Evolutionary conservation across 2,113 vertebrate species (phyloP), one percentile per base, ranked within the genome.

Genomic region (Meriones unguiculatus): DNA sequence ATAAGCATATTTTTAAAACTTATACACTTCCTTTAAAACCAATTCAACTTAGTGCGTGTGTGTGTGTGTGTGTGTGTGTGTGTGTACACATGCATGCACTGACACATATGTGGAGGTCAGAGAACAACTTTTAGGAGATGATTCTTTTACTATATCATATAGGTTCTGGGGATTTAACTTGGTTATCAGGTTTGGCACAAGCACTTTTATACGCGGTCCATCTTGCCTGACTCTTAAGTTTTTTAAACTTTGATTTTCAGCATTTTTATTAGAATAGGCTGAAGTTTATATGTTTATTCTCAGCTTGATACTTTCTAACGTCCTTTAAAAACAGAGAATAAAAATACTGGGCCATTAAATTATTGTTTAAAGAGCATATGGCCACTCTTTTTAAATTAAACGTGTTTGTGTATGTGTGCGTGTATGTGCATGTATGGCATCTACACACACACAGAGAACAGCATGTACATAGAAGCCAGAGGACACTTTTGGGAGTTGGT

Each of bases 211-310:
- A n/a, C 3, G 78, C 52, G 30, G 54, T 80, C 50, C 8, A 80
- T 80, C 30, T 46, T 93, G 10, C 75, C 15, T 18, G 62, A 24
- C 8, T 65, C 15, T 86, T 20, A 12, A 67, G 18, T 72, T 88
- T n/a, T 72, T 54, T 17, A 18, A 59, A 30, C 12, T 91, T 95
- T 72, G 7, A 67, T 89, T 95, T 97, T 94, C 17, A 90, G 3
- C 14, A 92, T 35, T 91, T 91, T 96, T 94, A 94, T 8, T 89
- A 24, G 35, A 57, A 70, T 90, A 92, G 65, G 10, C 10, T 89
- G 78, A 92, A 70, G 5, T 2, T 84, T 94, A 92, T 82, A 13
- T 80, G 28, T 86, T 90, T 94, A 82, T 95, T 95, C 30, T 92
- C 11, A 90, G 10, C 35, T 96, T 81, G 62, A 25, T 95, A 87